Percentiles rank a stretch among this genome's conserved stretches.
Conservation (phyloP, 2,797 vertebrate genomes). For the Sebastes iracundus region DNA sequence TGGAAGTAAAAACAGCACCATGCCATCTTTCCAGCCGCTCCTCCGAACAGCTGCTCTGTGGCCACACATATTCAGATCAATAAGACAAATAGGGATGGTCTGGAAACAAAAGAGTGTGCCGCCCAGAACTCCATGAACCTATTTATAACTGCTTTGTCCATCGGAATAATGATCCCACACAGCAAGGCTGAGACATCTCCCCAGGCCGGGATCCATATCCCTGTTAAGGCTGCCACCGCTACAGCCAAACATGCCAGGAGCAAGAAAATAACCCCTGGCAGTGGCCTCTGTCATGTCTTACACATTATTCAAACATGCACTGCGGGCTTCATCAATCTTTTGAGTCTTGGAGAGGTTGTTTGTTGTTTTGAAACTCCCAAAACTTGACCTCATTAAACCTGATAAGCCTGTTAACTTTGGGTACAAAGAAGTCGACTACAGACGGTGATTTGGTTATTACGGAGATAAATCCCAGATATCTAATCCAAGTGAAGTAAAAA, state of each 20-base stretch:
- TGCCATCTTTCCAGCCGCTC: conserved; percentile 1
- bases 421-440: not conserved
- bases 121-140: conserved; percentile 78
- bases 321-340: conserved; percentile 53
- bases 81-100: conserved; percentile 80
- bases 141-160: conserved; percentile 83
- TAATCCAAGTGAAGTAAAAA: conserved; percentile 69
- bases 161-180: conserved; percentile 80
- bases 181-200: conserved; percentile 70
- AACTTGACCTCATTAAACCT: conserved; percentile 38
- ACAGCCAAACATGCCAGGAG: conserved; percentile 56
- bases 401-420: conserved; percentile 18
- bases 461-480: conserved; percentile 64
- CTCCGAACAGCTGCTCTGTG: conserved; percentile 44
- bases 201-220: conserved; percentile 77
- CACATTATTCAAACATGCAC: conserved; percentile 64
- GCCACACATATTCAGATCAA: conserved; percentile 78
- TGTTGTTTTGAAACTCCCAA: conserved; percentile 24
- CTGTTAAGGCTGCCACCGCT: conserved; percentile 57
- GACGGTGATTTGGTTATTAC: conserved; percentile 44
- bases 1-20: not conserved
- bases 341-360: conserved; percentile 13
- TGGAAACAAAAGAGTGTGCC: conserved; percentile 77
- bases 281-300: conserved; percentile 49
- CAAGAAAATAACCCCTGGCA: conserved; percentile 52